These are phyloP conservation scores for Leucozona laternaria DNA, from an alignment of 2,888 invertebrate species.

Conservation along the genomic window DNA sequence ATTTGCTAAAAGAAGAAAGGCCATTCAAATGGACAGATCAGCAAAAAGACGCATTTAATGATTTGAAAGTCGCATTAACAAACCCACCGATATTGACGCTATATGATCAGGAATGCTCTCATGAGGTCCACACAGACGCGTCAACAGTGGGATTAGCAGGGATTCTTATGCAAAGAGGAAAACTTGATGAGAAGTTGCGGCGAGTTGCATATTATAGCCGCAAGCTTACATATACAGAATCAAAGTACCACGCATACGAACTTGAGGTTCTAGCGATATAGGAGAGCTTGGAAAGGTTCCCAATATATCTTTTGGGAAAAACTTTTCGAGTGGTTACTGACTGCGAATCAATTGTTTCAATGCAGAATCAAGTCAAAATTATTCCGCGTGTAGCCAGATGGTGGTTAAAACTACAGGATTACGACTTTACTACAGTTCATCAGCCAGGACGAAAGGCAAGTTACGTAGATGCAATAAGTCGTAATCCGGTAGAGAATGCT, in stretches of 20 bases:
- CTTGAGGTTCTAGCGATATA: slow-evolving; percentile 79
- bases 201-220: slow-evolving; percentile 5
- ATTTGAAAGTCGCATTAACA: background rate
- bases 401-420: slow-evolving; percentile 2
- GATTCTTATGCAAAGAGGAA: slow-evolving; percentile 28
- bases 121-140: slow-evolving; percentile 56
- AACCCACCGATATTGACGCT: slow-evolving; percentile 35
- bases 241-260: slow-evolving; percentile 78
- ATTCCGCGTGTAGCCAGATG: slow-evolving; percentile 2
- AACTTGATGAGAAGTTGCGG: background rate
- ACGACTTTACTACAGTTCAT: background rate
- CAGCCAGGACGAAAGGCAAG: background rate
- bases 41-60: background rate
- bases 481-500: background rate
- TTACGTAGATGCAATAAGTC: slow-evolving; percentile 15
- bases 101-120: slow-evolving; percentile 14
- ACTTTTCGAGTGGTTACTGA: slow-evolving; percentile 35
- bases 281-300: slow-evolving; percentile 78
- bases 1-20: background rate
- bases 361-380: background rate
- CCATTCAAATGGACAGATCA: background rate
- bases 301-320: slow-evolving; percentile 74
- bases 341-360: slow-evolving; percentile 11
- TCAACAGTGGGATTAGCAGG: slow-evolving; percentile 40
- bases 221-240: slow-evolving; percentile 53